Evolutionary conservation across 2,888 invertebrate genomes (phyloP).

Genomic region (Pollenia amentaria): DNA sequence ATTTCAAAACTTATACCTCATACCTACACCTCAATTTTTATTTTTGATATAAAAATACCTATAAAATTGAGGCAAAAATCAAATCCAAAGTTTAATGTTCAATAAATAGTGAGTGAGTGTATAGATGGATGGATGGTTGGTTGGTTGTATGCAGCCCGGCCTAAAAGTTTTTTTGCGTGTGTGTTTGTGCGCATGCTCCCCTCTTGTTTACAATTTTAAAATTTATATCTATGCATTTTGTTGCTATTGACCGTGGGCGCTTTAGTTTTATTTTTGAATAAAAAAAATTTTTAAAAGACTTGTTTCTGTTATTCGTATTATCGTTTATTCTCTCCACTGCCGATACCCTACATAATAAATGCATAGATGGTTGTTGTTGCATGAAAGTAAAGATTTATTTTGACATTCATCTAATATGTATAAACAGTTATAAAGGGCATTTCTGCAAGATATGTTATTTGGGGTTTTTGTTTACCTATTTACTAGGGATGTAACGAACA

Average conservation of each 20-base stretch:
- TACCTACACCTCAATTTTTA: conserved; percentile 57
- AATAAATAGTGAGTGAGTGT: conserved; percentile 48
- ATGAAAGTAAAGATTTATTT: conserved; percentile 30
- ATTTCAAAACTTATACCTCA: conserved; percentile 60
- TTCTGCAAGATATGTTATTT: neutral
- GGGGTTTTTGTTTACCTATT: too few species aligned
- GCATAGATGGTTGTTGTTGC: neutral
- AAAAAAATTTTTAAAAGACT: conserved; percentile 10
- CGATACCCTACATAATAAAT: conserved; percentile 38
- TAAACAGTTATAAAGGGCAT: conserved; percentile 5
- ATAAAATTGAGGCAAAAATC: conserved; percentile 25
- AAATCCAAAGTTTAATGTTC: conserved; percentile 33
- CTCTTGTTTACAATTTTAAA: conserved; percentile 50
- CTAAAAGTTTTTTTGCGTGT: conserved; percentile 47
- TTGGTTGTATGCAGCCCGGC: conserved; percentile 44
- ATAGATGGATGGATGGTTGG: conserved; percentile 9
- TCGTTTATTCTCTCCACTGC: conserved; percentile 14
- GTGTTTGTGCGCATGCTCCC: conserved; percentile 61
- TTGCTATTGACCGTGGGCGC: conserved; percentile 76
- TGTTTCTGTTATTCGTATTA: conserved; percentile 36
- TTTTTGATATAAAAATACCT: conserved; percentile 38
- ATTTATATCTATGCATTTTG: conserved; percentile 63
- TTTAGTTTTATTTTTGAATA: conserved; percentile 44
- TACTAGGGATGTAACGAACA: neutral
- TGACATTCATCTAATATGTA: conserved; percentile 36